A percentile compares a stretch with the other conserved stretches of the same genome.
Evolutionary conservation across 2,888 invertebrate genomes (phyloP).

Genomic region (Lampropteryx suffumata): DNA sequence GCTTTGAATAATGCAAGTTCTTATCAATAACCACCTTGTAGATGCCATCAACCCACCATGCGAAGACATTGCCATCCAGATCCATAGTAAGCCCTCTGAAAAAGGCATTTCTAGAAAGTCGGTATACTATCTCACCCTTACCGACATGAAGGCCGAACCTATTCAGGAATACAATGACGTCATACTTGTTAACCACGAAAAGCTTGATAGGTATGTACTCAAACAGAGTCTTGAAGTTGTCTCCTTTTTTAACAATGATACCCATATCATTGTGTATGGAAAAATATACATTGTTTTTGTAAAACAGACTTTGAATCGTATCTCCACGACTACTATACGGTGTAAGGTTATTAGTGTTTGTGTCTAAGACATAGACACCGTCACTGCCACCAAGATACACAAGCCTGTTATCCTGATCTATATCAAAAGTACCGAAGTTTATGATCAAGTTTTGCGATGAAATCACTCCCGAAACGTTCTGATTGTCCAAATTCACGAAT

Average conservation of each 20-base stretch:
- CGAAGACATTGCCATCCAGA: constrained; percentile 57
- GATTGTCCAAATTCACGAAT: constrained; percentile 57
- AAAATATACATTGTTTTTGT: constrained; percentile 62
- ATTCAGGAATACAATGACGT: constrained; percentile 57
- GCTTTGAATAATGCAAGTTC: constrained; percentile 47
- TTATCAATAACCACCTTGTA: constrained; percentile 58
- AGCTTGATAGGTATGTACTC: constrained; percentile 54
- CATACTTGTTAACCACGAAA: constrained; percentile 63
- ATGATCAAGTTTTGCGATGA: constrained; percentile 43
- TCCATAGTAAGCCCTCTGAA: constrained; percentile 66
- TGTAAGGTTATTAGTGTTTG: constrained; percentile 42
- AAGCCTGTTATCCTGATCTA: constrained; percentile 60
- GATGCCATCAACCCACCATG: constrained; percentile 73
- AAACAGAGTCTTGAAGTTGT: constrained; percentile 51
- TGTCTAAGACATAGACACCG: constrained; percentile 59
- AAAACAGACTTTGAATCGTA: constrained; percentile 55
- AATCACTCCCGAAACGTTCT: constrained; percentile 44
- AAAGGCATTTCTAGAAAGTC: constrained; percentile 60
- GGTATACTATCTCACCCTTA: constrained; percentile 45
- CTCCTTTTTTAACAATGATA: constrained; percentile 59
- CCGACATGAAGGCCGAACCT: constrained; percentile 58
- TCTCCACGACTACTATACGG: constrained; percentile 66
- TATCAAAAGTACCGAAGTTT: constrained; percentile 68
- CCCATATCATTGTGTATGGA: constrained; percentile 50
- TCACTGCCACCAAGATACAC: constrained; percentile 68